phyloP scores from a whole-genome alignment of 2,113 vertebrate genomes.

The Varanus komodoensis region DNA sequence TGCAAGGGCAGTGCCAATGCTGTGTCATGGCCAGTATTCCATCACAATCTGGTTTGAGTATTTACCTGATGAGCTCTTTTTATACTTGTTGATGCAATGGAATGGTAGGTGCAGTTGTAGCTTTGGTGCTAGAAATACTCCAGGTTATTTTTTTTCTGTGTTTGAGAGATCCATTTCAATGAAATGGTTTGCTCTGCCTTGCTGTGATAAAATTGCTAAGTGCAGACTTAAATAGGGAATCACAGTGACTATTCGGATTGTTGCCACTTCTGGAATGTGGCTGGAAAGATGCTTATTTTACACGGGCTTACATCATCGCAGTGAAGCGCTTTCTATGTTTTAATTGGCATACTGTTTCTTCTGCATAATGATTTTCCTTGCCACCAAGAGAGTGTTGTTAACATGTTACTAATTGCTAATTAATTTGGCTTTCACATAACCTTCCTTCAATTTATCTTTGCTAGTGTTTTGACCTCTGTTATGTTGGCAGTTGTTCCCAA shows the following conservation, averaged over 20 bases:
- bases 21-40: too few species aligned
- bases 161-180: neutral
- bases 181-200: neutral
- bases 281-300: neutral
- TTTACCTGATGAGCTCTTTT: neutral
- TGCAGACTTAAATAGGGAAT: neutral
- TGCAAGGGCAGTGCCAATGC: neutral
- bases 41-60: neutral
- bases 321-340: neutral
- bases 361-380: conserved; percentile 12
- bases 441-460: conserved; percentile 4
- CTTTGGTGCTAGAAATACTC: neutral
- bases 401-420: conserved; percentile 9
- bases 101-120: neutral
- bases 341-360: neutral
- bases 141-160: neutral
- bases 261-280: neutral
- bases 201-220: neutral
- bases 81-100: neutral
- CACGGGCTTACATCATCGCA: neutral
- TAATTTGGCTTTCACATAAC: conserved; percentile 22
- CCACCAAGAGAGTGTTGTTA: neutral
- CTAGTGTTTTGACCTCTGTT: conserved; percentile 6
- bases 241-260: neutral
- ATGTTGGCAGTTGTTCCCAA: neutral